phyloP scores from a whole-genome alignment of 2,888 invertebrate species.

The Pseudeuparius sepicola region DNA sequence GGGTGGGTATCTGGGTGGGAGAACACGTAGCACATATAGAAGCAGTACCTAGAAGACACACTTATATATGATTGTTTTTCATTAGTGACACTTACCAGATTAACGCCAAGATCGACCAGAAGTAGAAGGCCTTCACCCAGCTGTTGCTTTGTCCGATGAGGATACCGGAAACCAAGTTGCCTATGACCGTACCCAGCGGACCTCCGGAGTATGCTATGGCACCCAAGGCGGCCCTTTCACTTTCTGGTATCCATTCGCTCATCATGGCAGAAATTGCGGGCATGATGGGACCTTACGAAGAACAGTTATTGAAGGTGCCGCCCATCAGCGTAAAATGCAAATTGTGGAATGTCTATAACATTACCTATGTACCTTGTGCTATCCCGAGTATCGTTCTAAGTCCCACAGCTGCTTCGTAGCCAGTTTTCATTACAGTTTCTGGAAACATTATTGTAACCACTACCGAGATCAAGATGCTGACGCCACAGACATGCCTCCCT shows the following conservation, averaged over 20 bases:
- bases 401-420: constrained; percentile 51
- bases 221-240: constrained; percentile 64
- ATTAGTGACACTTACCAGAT: constrained; percentile 62
- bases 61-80: too few species aligned
- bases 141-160: constrained; percentile 52
- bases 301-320: background rate
- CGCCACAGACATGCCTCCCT: constrained; percentile 70
- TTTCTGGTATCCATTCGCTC: constrained; percentile 68
- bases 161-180: constrained; percentile 54
- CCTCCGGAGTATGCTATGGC: constrained; percentile 69
- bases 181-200: constrained; percentile 55
- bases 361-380: constrained; percentile 45
- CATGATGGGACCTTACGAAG: constrained; percentile 59
- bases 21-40: constrained; percentile 41
- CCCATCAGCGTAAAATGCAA: too few species aligned
- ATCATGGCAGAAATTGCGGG: constrained; percentile 42
- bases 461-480: constrained; percentile 70
- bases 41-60: too few species aligned
- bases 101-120: constrained; percentile 65
- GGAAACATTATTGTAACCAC: constrained; percentile 72
- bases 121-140: constrained; percentile 73
- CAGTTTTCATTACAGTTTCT: constrained; percentile 49
- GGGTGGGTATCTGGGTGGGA: constrained; percentile 49
- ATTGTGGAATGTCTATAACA: too few species aligned
- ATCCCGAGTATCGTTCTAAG: constrained; percentile 60